Base-by-base conservation (phyloP, 2,888 invertebrate species). In the Formica aserva region DNA sequence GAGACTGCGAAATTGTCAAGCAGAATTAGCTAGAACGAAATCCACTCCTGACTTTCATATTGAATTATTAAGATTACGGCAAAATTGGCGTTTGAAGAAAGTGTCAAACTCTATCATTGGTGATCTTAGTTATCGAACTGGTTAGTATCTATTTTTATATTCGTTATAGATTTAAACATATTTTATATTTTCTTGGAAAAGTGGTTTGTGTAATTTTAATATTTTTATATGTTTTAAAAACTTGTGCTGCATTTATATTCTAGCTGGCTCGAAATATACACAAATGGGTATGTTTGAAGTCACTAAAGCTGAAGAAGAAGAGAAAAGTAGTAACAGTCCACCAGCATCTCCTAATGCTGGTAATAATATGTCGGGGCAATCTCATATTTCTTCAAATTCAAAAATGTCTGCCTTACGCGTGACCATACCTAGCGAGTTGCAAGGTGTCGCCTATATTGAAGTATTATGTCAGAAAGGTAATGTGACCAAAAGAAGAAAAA, bases 261-360 rank as follows among this genome's bases (percentile, higher is more conserved):
- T 77, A 92, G 99, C 99, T 86, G 99, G 99, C 1, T 99, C 99
- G 0, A 98, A 98, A 93, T 99, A 98, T 94, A 97, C 97, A 85
- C 98, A 99, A 95, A 98, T 98, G 84, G 99, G 99, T 3, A 98
- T 98, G 91, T 99, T 99, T 96, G 99, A 99, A 96, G 99, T 99
- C 1, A 98, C 97, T 0, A 99, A 99, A 95, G 98, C 98, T 0
- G 98, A 98, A 84, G 97, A 98, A 82, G 97, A 97, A 69, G 95
- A 96, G 69, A 95, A 95, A 84, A 91, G 92, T 48, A 95, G 89
- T 84, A 95, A 93, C 84, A 96, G 95, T 92, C 96, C 96, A 1
- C 96, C 96, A 41, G 95, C 95, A 29, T 93, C 96, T 93, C 93
- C 96, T 94, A 94, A 95, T 95, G 74, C 96, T 92, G 90, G 95